Conservation (phyloP, 2,888 invertebrate genomes). For the Sinelater perroti region DNA sequence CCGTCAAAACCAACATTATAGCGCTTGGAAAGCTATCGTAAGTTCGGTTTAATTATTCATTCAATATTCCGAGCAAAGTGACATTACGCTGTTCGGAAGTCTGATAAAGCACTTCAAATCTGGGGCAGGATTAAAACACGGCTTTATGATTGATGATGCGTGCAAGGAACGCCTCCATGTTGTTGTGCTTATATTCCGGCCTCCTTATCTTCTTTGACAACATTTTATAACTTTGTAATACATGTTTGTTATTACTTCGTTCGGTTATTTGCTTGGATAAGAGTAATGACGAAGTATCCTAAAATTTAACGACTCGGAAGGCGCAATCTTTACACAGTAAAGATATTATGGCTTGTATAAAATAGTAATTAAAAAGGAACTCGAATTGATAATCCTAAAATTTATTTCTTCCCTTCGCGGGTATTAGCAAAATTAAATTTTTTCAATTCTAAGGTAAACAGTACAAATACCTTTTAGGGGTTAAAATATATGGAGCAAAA, state of each 20-base stretch:
- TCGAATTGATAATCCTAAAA: too few relatives aligned
- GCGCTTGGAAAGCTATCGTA: conserved; percentile 26
- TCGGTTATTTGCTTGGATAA: conserved; percentile 6
- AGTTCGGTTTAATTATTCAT: conserved; percentile 32
- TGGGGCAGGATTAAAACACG: conserved; percentile 32
- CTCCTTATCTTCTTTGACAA: conserved; percentile 25
- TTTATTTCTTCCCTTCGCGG: too few relatives aligned
- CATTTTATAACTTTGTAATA: conserved; percentile 31
- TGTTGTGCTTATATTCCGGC: conserved; percentile 11
- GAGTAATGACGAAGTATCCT: not conserved
- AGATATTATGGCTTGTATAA: too few relatives aligned
- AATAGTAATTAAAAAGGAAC: too few relatives aligned
- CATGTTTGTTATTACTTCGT: conserved; percentile 14
- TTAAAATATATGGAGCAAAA: too few relatives aligned
- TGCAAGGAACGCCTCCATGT: conserved; percentile 21
- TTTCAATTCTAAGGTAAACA: too few relatives aligned
- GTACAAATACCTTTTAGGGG: too few relatives aligned
- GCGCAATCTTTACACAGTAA: too few relatives aligned
- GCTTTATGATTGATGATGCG: conserved; percentile 30
- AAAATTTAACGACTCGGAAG: too few relatives aligned
- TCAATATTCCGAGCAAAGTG: conserved; percentile 30
- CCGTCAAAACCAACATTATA: conserved; percentile 25
- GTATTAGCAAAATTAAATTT: too few relatives aligned
- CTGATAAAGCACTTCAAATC: conserved; percentile 29
- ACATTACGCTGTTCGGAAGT: conserved; percentile 29